A percentile compares a stretch with the other conserved stretches of the same genome.
Evolutionary conservation across 2,888 invertebrate species (phyloP).

Genomic region (Drosophila lutescens): DNA sequence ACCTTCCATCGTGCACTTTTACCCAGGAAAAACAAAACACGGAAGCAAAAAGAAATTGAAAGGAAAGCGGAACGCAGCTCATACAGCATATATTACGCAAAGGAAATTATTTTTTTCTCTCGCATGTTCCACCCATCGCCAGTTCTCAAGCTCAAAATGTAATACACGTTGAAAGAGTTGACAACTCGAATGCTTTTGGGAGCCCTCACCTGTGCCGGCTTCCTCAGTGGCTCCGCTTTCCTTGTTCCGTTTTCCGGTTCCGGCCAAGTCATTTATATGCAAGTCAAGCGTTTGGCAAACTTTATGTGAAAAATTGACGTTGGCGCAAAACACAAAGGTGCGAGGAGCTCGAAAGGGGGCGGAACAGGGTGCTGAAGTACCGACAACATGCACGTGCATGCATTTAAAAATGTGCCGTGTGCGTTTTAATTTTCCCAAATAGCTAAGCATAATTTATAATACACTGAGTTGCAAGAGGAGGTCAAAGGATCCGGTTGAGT

Average conservation of each 20-base stretch:
- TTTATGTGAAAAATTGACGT: slow-evolving; percentile 79
- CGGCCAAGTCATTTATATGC: slow-evolving; percentile 77
- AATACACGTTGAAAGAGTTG: slow-evolving; percentile 80
- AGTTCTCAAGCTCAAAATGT: slow-evolving; percentile 61
- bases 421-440: slow-evolving; percentile 76
- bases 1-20: slow-evolving; percentile 8
- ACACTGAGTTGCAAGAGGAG: slow-evolving; percentile 17
- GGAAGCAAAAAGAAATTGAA: slow-evolving; percentile 33
- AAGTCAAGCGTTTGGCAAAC: slow-evolving; percentile 78
- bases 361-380: slow-evolving; percentile 32
- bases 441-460: slow-evolving; percentile 76
- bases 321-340: slow-evolving; percentile 37
- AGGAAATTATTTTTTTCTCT: slow-evolving; percentile 68
- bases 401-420: slow-evolving; percentile 75
- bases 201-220: slow-evolving; percentile 29
- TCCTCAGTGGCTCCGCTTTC: slow-evolving; percentile 39
- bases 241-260: slow-evolving; percentile 38
- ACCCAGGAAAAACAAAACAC: slow-evolving; percentile 31
- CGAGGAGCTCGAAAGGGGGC: slow-evolving; percentile 9
- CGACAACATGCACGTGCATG: slow-evolving; percentile 74
- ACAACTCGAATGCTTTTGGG: slow-evolving; percentile 66
- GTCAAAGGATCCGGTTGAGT: slow-evolving; percentile 14
- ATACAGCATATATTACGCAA: slow-evolving; percentile 56
- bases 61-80: slow-evolving; percentile 43
- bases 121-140: slow-evolving; percentile 45